Evolutionary conservation across 1,140 invertebrate genomes (phyloP).

Genomic region (Drosophila triauraria): DNA sequence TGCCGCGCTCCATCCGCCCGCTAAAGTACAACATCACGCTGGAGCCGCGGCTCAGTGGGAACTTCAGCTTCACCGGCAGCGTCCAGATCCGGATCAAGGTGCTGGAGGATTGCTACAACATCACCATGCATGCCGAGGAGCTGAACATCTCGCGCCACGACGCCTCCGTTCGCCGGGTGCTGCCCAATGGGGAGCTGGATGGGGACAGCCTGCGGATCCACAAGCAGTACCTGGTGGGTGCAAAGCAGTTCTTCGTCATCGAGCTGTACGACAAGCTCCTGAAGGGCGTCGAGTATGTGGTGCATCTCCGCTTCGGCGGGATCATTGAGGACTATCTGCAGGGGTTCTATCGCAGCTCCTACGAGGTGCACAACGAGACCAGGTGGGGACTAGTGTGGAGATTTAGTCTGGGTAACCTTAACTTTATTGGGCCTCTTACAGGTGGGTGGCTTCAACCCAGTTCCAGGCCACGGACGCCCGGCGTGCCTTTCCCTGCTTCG

Average conservation of each 20-base stretch:
- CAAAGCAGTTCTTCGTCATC: conserved; percentile 91
- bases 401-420: too few relatives aligned
- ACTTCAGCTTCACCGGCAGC: conserved; percentile 92
- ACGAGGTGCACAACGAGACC: conserved; percentile 89
- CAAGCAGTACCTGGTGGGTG: conserved; percentile 87
- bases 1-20: conserved; percentile 89
- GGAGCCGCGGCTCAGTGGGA: conserved; percentile 90
- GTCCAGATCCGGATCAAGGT: conserved; percentile 89
- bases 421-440: conserved; percentile 63
- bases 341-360: conserved; percentile 95
- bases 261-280: conserved; percentile 87
- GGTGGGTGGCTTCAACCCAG: conserved; percentile 94
- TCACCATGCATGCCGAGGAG: conserved; percentile 92
- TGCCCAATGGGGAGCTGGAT: conserved; percentile 33
- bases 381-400: conserved; percentile 86
- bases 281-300: conserved; percentile 87
- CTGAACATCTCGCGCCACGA: conserved; percentile 87
- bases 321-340: conserved; percentile 91
- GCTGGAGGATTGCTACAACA: conserved; percentile 88
- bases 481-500: conserved; percentile 96
- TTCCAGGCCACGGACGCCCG: conserved; percentile 96
- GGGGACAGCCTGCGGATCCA: conserved; percentile 74
- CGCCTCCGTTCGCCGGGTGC: conserved; percentile 84
- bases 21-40: conserved; percentile 89
- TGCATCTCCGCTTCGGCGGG: conserved; percentile 90